A percentile compares a stretch with the other conserved stretches of the same genome.
Conservation (phyloP, 2,888 invertebrate species). For the Onthophagus sagittarius region DNA sequence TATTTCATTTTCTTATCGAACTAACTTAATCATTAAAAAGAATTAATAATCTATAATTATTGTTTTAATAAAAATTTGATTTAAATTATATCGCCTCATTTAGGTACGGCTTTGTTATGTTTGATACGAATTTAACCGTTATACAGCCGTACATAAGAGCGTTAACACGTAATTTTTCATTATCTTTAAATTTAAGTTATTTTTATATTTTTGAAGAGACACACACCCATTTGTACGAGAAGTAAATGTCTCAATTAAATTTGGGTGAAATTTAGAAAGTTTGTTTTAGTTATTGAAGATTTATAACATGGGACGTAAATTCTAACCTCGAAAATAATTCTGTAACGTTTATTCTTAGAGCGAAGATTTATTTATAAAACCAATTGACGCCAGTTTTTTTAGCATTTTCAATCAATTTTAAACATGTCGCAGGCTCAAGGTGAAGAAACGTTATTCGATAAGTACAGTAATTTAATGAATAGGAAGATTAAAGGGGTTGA, state of each 20-base stretch:
- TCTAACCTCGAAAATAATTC: conserved; percentile 26
- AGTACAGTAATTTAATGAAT: conserved; percentile 41
- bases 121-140: too few species aligned
- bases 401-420: background rate
- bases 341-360: conserved; percentile 32
- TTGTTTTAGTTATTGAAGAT: conserved; percentile 1
- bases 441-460: conserved; percentile 32
- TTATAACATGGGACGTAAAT: conserved; percentile 21
- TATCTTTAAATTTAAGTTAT: too few species aligned
- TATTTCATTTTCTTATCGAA: too few species aligned
- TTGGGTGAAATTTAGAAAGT: background rate
- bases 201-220: too few species aligned
- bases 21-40: too few species aligned
- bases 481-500: conserved; percentile 46
- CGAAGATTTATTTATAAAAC: conserved; percentile 24
- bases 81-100: too few species aligned
- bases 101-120: too few species aligned
- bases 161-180: too few species aligned
- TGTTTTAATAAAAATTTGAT: too few species aligned
- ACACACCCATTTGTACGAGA: too few species aligned
- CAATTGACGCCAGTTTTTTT: conserved; percentile 6
- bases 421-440: conserved; percentile 17
- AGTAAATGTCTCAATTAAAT: background rate
- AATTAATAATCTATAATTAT: too few species aligned
- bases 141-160: too few species aligned